Evolutionary conservation across 2,797 vertebrate genomes (phyloP), one percentile per base, ranked within the genome.

Genomic region (Dryobates pubescens): DNA sequence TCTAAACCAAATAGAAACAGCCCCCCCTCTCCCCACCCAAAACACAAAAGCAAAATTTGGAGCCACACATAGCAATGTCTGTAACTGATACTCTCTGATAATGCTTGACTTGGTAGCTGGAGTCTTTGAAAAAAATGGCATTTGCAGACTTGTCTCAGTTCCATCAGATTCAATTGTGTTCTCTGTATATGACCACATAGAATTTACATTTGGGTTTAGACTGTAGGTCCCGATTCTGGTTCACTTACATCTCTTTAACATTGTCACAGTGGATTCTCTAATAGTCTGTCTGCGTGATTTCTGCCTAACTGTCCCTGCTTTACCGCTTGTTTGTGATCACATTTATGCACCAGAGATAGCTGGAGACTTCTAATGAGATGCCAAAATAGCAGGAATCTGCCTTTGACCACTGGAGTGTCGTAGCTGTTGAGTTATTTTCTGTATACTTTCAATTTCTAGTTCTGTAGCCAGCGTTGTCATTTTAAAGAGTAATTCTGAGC

Each of bases 401-500:
- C 36, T 94, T 82, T 64, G 54, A 73, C 87, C 34, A 15, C 45
- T 73, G 70, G 64, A 38, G 38, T 84, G 8, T 71, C 27, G 59
- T 91, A 27, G 18, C 67, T 79, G 72, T 82, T 61, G 63, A 82
- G 69, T 82, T 56, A 36, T 14, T 3, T 53, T 87, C 36, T 83
- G 32, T 53, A 45, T 36, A 12, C 34, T 74, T 73, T n/a, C n/a
- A 58, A 26, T 84, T 87, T 53, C 58, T 86, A 9, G 91, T 88
- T 82, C 57, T 92, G 6, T 76, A 73, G 59, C 24, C 65, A 79
- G 26, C 1, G 0, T 58, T 92, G 47, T 24, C 30, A 36, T 58
- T 67, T 38, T 65, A 51, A 92, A 91, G 54, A 58, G 14, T 27
- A 27, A 7, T 89, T 96, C 18, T 89, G 47, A 71, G 59, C 83